These are phyloP conservation scores for Pristionchus maxplancki DNA, from an alignment of 2,888 invertebrate species.

Conservation along the genomic window DNA sequence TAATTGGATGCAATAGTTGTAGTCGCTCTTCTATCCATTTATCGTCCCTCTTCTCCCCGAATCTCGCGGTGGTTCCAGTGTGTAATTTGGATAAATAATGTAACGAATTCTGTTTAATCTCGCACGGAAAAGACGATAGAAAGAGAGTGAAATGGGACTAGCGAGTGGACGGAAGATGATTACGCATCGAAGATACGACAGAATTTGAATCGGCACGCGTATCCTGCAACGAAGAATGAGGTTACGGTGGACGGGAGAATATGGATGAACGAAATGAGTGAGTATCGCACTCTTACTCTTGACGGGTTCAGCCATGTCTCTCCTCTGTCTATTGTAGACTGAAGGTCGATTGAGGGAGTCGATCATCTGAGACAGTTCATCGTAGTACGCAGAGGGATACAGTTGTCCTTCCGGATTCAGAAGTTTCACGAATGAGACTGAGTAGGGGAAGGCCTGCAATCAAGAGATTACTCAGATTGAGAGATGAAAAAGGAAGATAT, in stretches of 20 bases:
- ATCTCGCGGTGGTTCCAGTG: neutral
- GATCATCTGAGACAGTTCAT: conserved; percentile 60
- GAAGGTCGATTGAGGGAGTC: conserved; percentile 50
- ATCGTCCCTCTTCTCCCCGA: neutral
- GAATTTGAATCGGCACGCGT: conserved; percentile 75
- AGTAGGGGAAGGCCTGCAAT: conserved; percentile 70
- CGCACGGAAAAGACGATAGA: conserved; percentile 31
- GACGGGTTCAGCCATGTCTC: conserved; percentile 38
- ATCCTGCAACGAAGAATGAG: conserved; percentile 62
- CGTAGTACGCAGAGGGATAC: conserved; percentile 59
- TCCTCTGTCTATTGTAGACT: conserved; percentile 41
- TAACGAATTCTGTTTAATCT: conserved; percentile 37
- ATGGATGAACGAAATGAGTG: neutral
- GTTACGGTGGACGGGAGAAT: neutral
- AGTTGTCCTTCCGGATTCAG: conserved; percentile 64
- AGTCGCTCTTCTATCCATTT: conserved; percentile 8
- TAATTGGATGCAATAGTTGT: conserved; percentile 40
- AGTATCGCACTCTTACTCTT: conserved; percentile 41
- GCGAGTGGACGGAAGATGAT: conserved; percentile 39
- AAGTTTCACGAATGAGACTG: conserved; percentile 67
- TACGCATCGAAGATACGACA: conserved; percentile 72
- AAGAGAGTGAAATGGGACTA: conserved; percentile 4
- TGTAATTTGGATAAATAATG: conserved; percentile 17
- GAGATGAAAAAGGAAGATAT: neutral
- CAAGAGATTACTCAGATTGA: neutral